phyloP scores from a whole-genome alignment of 1,140 invertebrate genomes.

The Heliconius hermathena region DNA sequence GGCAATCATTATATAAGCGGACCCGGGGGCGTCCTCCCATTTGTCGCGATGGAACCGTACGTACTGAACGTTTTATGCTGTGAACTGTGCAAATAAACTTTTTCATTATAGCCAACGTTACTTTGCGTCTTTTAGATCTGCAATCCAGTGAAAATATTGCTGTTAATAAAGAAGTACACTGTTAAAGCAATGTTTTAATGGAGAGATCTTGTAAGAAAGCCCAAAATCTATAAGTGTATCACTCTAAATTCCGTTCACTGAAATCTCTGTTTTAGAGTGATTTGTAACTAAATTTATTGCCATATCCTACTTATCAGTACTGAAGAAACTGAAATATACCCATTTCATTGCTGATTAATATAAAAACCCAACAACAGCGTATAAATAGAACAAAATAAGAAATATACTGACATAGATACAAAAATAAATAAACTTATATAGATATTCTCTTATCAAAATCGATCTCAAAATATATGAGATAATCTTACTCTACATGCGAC shows the following conservation, averaged over 20 bases:
- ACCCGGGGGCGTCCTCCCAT: slow-evolving; percentile 25
- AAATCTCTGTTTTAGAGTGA: too few relatives aligned
- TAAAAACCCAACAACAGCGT: too few relatives aligned
- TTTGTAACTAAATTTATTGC: too few relatives aligned
- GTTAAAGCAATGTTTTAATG: too few relatives aligned
- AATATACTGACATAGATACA: neutral
- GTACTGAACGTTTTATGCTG: slow-evolving; percentile 28
- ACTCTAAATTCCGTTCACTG: too few relatives aligned
- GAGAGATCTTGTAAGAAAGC: too few relatives aligned
- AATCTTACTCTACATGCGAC: neutral
- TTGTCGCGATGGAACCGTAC: slow-evolving; percentile 36
- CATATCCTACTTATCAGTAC: too few relatives aligned
- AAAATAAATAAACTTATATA: neutral
- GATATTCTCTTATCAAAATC: neutral
- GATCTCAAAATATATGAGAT: slow-evolving; percentile 12
- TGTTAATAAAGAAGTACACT: too few relatives aligned
- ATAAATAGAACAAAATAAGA: neutral
- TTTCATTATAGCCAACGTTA: slow-evolving; percentile 34
- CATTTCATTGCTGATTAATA: too few relatives aligned
- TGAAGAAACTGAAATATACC: too few relatives aligned
- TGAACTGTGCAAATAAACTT: slow-evolving; percentile 37
- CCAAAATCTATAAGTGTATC: too few relatives aligned
- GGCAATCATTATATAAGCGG: slow-evolving; percentile 33
- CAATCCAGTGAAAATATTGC: slow-evolving; percentile 11
- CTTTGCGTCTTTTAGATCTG: slow-evolving; percentile 25